phyloP scores from a whole-genome alignment of 2,888 invertebrate species.

The Nyleta sp. region DNA sequence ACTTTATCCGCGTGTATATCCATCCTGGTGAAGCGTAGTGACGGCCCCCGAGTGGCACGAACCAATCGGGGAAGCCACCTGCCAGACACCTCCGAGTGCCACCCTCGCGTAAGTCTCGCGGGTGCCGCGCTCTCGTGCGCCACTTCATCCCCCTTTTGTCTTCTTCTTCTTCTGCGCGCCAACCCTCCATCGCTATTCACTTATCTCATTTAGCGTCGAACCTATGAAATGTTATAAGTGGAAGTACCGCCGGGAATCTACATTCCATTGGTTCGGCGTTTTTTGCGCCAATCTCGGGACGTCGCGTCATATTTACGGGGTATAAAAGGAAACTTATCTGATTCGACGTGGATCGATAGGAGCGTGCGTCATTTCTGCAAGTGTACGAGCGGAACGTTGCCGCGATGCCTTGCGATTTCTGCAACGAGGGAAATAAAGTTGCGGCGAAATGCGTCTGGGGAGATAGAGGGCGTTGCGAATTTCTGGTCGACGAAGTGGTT shows the following conservation, averaged over 20 bases:
- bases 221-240: slow-evolving; percentile 57
- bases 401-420: too few relatives aligned
- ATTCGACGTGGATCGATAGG: slow-evolving; percentile 45
- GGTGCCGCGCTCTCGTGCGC: slow-evolving; percentile 31
- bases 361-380: slow-evolving; percentile 27
- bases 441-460: too few relatives aligned
- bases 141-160: slow-evolving; percentile 32
- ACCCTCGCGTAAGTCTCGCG: slow-evolving; percentile 61
- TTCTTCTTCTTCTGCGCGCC: slow-evolving; percentile 46
- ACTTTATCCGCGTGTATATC: slow-evolving; percentile 66
- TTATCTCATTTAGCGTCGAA: slow-evolving; percentile 61
- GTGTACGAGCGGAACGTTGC: not conserved
- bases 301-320: slow-evolving; percentile 35
- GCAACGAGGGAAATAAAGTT: too few relatives aligned
- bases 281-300: slow-evolving; percentile 40
- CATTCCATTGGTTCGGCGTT: slow-evolving; percentile 44
- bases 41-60: slow-evolving; percentile 66
- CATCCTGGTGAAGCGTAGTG: slow-evolving; percentile 58
- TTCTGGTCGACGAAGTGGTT: too few relatives aligned
- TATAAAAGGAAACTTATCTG: slow-evolving; percentile 37
- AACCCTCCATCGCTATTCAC: slow-evolving; percentile 58
- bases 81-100: slow-evolving; percentile 63
- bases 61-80: slow-evolving; percentile 67
- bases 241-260: slow-evolving; percentile 44
- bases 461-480: too few relatives aligned